Evolutionary conservation across 2,113 vertebrate genomes (phyloP).

Genomic region (Dasyprocta punctata): DNA sequence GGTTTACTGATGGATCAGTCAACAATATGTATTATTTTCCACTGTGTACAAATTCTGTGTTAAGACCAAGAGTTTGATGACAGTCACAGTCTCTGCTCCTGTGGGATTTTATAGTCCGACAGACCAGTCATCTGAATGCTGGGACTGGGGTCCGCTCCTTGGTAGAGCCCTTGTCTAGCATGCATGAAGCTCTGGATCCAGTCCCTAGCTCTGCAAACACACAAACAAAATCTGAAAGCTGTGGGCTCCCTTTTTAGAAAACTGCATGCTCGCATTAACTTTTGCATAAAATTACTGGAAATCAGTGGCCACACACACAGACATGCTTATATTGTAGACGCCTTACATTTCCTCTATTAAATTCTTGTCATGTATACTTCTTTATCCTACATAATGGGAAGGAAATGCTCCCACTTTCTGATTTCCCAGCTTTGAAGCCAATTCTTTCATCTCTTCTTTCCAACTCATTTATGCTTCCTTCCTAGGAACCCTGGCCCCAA

Average conservation of each 20-base stretch:
- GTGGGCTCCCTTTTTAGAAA: not conserved
- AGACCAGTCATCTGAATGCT: not conserved
- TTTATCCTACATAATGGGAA: not conserved
- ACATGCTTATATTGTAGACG: rapidly evolving
- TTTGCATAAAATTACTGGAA: not conserved
- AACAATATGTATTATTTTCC: not conserved
- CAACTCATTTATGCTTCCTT: not conserved
- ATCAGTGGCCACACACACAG: not conserved
- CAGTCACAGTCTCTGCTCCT: not conserved
- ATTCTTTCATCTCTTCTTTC: conserved; percentile 16
- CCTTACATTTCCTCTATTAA: not conserved
- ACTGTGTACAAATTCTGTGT: not conserved
- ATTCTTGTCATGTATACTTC: not conserved
- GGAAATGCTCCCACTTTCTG: not conserved
- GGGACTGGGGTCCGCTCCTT: no score
- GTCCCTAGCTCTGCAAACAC: not conserved
- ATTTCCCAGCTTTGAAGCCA: not conserved
- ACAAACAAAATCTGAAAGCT: not conserved
- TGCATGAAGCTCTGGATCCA: no score
- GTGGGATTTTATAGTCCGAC: not conserved
- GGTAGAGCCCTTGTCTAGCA: not conserved
- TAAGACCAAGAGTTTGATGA: not conserved
- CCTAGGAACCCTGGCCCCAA: not conserved
- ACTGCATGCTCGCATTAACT: not conserved
- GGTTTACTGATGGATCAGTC: not conserved